These are phyloP conservation scores for Sphaerophoria taeniata DNA, from an alignment of 2,888 invertebrate genomes.

Conservation along the genomic window DNA sequence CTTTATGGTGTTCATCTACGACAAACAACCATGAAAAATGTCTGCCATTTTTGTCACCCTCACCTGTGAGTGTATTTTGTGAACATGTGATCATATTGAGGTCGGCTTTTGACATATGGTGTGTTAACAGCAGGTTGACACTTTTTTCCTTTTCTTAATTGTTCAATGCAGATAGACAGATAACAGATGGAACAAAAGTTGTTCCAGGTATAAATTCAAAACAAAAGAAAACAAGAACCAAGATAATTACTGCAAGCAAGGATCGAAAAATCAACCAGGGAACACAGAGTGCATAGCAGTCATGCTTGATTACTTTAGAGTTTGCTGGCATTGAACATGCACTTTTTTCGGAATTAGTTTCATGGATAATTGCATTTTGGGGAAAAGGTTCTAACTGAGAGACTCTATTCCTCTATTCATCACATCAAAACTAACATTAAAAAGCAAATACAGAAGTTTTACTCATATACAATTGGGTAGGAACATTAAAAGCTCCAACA, in stretches of 20 bases:
- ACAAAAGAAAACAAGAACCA: background rate
- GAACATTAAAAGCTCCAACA: too few relatives aligned
- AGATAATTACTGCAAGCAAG: constrained; percentile 1
- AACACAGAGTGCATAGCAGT: background rate
- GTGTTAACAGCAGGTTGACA: constrained; percentile 52
- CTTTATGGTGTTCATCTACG: background rate
- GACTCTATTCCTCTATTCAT: constrained; percentile 1
- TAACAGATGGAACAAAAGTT: background rate
- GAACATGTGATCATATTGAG: constrained; percentile 44
- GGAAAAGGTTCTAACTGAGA: constrained; percentile 48
- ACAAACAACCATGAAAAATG: background rate
- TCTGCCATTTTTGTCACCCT: constrained; percentile 12
- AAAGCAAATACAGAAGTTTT: constrained; percentile 21
- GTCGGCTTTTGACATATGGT: constrained; percentile 46
- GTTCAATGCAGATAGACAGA: constrained; percentile 30
- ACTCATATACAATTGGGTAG: too few relatives aligned
- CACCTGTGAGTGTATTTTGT: constrained; percentile 1
- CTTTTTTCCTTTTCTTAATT: constrained; percentile 6
- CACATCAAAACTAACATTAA: constrained; percentile 38
- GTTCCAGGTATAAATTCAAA: background rate
- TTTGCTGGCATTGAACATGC: background rate
- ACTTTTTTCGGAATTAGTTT: constrained; percentile 6
- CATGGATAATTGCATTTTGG: constrained; percentile 58
- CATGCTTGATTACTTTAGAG: constrained; percentile 57
- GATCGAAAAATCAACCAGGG: constrained; percentile 37